A percentile compares a stretch with the other conserved stretches of the same genome.
phyloP scores from a whole-genome alignment of 2,113 vertebrate species.

The Petaurus breviceps region DNA sequence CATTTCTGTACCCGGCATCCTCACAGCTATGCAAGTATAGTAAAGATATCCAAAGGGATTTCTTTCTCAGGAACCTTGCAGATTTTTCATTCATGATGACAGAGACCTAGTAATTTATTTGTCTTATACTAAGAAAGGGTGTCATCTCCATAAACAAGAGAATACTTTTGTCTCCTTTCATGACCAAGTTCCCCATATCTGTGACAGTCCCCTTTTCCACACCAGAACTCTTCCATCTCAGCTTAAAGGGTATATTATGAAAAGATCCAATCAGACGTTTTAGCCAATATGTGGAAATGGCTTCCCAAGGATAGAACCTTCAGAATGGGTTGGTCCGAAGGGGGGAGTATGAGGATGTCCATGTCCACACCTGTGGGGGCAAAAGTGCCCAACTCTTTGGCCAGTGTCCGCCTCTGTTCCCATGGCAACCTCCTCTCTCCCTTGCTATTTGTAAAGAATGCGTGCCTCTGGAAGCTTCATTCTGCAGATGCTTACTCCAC shows the following conservation, averaged over 20 bases:
- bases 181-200: background rate
- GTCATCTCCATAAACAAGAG: background rate
- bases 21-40: rapidly evolving
- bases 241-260: background rate
- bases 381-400: slow-evolving; percentile 29
- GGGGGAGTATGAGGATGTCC: background rate
- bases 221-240: background rate
- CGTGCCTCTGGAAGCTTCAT: slow-evolving; percentile 55
- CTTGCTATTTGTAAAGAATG: slow-evolving; percentile 5
- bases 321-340: background rate
- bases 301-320: slow-evolving; percentile 4
- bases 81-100: background rate
- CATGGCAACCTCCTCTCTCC: slow-evolving; percentile 50
- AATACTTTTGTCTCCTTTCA: background rate
- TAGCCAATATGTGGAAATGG: background rate
- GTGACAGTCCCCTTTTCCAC: background rate
- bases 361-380: background rate
- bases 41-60: background rate
- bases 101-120: background rate
- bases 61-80: background rate
- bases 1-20: rapidly evolving
- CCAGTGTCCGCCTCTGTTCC: slow-evolving; percentile 12
- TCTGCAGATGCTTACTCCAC: slow-evolving; percentile 34
- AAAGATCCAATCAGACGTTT: background rate
- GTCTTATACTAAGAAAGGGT: background rate